These are phyloP conservation scores for Anolis sagrei DNA, from an alignment of 2,113 vertebrate species.

Conservation along the genomic window DNA sequence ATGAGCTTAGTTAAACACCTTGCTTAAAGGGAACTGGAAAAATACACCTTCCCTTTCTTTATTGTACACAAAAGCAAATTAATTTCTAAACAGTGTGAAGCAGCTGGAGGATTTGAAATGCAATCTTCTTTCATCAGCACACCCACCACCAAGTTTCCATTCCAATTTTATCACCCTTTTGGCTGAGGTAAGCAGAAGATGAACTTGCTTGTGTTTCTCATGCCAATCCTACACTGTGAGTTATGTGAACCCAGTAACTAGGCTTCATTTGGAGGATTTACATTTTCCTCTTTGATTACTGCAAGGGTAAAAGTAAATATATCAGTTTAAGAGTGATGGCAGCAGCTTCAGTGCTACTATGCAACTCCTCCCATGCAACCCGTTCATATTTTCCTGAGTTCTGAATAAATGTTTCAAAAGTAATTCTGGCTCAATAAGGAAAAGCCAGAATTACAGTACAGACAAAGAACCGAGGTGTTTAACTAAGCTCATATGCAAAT, in stretches of 20 bases:
- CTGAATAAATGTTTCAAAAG: conserved; percentile 5
- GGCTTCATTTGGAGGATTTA: neutral
- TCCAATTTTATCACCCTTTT: neutral
- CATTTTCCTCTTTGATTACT: neutral
- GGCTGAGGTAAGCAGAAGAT: neutral
- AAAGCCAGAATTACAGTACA: no score
- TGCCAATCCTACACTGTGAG: neutral
- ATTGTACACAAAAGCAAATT: neutral
- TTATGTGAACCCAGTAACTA: neutral
- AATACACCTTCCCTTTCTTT: neutral
- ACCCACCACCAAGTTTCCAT: neutral
- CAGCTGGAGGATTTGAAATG: neutral
- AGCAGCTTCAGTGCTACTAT: neutral
- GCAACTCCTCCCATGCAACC: neutral
- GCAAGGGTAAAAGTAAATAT: neutral
- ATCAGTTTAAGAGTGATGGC: neutral
- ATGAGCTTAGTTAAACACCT: neutral
- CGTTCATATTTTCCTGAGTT: neutral
- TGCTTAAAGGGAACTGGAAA: neutral
- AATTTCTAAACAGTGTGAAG: neutral
- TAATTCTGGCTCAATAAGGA: neutral
- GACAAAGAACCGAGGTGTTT: neutral
- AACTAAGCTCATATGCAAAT: neutral
- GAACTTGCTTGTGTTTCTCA: neutral
- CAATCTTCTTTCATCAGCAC: neutral